Evolutionary conservation across 2,797 vertebrate species (phyloP).

Genomic region (Hylomyscus alleni): DNA sequence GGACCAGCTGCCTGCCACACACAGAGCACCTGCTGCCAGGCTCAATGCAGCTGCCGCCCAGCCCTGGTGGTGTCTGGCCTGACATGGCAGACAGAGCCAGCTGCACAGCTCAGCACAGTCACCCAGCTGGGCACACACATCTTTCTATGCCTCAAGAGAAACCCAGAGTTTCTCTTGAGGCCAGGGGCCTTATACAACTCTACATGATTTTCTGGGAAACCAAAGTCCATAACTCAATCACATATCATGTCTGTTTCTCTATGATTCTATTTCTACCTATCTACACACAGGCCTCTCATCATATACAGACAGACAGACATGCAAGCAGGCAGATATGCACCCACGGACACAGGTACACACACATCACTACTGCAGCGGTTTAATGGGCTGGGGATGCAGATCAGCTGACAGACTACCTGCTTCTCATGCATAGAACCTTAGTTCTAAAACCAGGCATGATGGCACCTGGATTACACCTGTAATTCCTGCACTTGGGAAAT

Average conservation of each 20-base stretch:
- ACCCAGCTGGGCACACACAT: not conserved
- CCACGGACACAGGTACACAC: not conserved
- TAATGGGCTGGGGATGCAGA: not conserved
- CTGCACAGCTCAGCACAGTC: not conserved
- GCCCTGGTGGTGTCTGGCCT: not conserved
- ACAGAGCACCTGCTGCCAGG: constrained; percentile 1
- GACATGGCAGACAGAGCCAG: not conserved
- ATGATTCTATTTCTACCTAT: not conserved
- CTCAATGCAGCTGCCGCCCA: not conserved
- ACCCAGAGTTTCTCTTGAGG: too few species aligned
- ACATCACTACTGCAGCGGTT: not conserved
- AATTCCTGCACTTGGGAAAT: not conserved
- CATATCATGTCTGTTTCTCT: not conserved
- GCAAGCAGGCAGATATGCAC: not conserved
- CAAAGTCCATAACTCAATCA: not conserved
- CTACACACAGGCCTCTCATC: not conserved
- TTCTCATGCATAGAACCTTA: not conserved
- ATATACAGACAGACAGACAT: not conserved
- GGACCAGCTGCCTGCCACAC: not conserved
- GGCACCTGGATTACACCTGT: not conserved
- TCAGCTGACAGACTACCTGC: not conserved
- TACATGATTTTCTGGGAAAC: not conserved
- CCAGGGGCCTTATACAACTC: too few species aligned
- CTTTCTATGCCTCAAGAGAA: not conserved
- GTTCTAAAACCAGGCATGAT: not conserved